A percentile compares a stretch with the other conserved stretches of the same genome.
Evolutionary conservation across 2,113 vertebrate genomes (phyloP).

Genomic region (Cyphomyrus plagiostoma): DNA sequence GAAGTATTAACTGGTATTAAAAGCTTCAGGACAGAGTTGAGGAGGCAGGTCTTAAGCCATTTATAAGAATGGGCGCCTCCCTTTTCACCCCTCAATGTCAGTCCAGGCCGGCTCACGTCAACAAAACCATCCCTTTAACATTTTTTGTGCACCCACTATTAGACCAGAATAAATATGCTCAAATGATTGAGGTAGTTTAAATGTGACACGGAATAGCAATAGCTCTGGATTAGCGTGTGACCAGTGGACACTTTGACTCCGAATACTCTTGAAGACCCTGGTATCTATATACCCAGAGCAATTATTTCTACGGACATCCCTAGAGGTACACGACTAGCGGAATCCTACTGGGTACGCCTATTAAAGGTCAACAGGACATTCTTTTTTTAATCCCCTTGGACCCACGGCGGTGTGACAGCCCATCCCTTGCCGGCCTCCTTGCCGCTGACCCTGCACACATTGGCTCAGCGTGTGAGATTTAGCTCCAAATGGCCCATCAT

Average conservation of each 20-base stretch:
- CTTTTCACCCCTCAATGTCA: not conserved
- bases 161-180: not conserved
- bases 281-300: not conserved
- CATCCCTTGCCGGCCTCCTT: not conserved
- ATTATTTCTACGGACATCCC: not conserved
- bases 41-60: not conserved
- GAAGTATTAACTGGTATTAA: not conserved
- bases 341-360: not conserved
- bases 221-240: not conserved
- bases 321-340: not conserved
- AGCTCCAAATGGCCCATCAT: slow-evolving; percentile 44
- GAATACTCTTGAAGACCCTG: not conserved
- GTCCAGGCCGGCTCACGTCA: not conserved
- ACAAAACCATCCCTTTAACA: not conserved
- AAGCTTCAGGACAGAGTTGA: not conserved
- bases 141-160: not conserved
- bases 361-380: not conserved
- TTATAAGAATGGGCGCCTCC: not conserved
- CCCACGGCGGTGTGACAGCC: not conserved
- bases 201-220: not conserved
- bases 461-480: slow-evolving; percentile 24
- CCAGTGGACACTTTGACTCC: not conserved
- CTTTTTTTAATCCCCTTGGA: not conserved
- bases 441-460: slow-evolving; percentile 18
- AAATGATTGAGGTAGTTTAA: not conserved